Evolutionary conservation across 2,888 invertebrate species (phyloP), one percentile per base, ranked within the genome.

Genomic region (Drosophila neonasuta): DNA sequence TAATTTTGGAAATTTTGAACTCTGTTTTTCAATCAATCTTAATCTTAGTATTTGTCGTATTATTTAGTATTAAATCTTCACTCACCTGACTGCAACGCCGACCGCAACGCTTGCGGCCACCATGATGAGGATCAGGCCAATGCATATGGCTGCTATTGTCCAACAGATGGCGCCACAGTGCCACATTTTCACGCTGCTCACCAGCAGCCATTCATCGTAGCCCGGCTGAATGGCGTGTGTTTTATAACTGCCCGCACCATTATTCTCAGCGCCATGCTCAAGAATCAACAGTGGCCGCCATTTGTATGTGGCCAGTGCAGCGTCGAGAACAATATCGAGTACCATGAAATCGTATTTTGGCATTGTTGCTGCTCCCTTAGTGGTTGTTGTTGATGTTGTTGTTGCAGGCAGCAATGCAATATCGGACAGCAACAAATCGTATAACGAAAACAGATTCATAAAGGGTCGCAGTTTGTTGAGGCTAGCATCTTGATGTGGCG

Each of bases 271-370:
- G 39, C 86, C 88, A 57, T 89, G 88, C 76, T 91, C 90, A 57
- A 91, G 78, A 65, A 91, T 91, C 57, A 91, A 82, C 71, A 91
- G 77, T 5, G 91, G 91, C 13, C 91, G 88, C 90, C 91, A 91
- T 69, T 88, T 89, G 65, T 73, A 78, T 56, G 41, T 71, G 62
- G 57, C 62, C 41, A 50, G n/a, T 34, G 60, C 56, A 36, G 52
- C 64, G 29, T 67, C 73, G 60, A 83, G 84, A 44, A 90, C 89
- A 61, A 91, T 88, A 75, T 91, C 91, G 49, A 91, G 79, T 6
- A 91, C 90, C 49, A 91, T 82, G 65, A 91, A 91, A 87, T 91
- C 91, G 71, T 88, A 91, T 80, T 89, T 89, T 42, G 88, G 61
- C 34, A 58, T 64, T 41, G 60, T 49, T 46, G 64, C 32, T 52